phyloP scores from a whole-genome alignment of 2,888 invertebrate species.

The Trachelus iudaicus region DNA sequence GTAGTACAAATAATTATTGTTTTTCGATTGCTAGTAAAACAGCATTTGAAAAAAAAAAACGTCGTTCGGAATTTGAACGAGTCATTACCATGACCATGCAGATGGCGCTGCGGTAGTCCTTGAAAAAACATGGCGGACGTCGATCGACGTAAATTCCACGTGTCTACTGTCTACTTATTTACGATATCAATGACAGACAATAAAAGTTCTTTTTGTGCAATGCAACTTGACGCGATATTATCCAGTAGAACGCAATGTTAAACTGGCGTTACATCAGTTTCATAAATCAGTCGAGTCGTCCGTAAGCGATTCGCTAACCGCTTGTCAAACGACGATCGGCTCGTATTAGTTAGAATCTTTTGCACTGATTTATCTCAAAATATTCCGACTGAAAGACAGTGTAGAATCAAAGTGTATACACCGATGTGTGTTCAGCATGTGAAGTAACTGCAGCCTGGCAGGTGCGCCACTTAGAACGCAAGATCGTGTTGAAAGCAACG shows the following conservation, averaged over 20 bases:
- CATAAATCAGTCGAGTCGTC: background rate
- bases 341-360: background rate
- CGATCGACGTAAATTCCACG: too few species aligned
- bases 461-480: background rate
- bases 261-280: background rate
- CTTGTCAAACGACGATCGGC: background rate
- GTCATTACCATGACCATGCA: background rate
- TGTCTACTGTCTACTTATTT: too few species aligned
- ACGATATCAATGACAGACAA: too few species aligned
- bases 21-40: background rate
- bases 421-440: background rate
- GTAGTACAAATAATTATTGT: background rate
- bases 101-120: background rate
- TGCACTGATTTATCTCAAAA: background rate
- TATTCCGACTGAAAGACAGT: background rate
- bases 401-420: background rate
- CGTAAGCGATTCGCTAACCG: background rate
- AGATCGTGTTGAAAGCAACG: constrained; percentile 41
- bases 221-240: background rate
- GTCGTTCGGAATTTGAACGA: background rate
- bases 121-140: background rate
- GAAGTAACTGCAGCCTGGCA: background rate
- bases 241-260: background rate
- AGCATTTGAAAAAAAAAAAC: background rate
- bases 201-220: background rate